Conservation (phyloP, 1,140 invertebrate genomes). For the Heliconius congener region DNA sequence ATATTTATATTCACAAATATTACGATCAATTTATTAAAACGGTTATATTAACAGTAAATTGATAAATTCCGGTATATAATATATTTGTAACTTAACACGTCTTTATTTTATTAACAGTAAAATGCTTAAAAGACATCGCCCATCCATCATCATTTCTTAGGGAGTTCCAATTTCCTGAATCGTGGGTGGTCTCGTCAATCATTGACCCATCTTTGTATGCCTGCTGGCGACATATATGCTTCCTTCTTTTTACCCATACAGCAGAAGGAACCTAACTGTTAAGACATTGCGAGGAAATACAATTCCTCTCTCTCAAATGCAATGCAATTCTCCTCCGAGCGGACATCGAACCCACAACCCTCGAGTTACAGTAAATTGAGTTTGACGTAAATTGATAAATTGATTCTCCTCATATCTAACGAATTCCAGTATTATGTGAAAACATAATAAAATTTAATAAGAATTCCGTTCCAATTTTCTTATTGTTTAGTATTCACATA, state of each 20-base stretch:
- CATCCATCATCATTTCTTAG: constrained; percentile 6
- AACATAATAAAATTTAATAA: not conserved
- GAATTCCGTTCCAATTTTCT: not conserved
- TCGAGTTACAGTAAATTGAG: too few species aligned
- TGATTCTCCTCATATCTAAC: not conserved
- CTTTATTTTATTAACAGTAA: constrained; percentile 10
- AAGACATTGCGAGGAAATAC: too few species aligned
- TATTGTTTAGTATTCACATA: not conserved
- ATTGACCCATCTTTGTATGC: not conserved
- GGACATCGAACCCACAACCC: too few species aligned
- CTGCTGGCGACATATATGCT: not conserved
- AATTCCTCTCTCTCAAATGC: too few species aligned
- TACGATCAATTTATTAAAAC: not conserved
- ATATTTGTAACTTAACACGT: not conserved
- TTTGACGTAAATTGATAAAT: too few species aligned
- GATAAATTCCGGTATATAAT: constrained; percentile 9
- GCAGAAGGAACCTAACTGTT: too few species aligned
- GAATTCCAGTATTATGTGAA: not conserved
- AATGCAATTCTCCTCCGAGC: too few species aligned
- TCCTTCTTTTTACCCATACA: too few species aligned
- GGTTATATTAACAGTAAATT: not conserved
- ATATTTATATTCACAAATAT: not conserved
- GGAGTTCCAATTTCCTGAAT: constrained; percentile 11
- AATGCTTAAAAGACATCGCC: constrained; percentile 4
- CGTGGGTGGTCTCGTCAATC: constrained; percentile 11